Base-by-base conservation (phyloP, 2,888 invertebrate species). In the Panopea generosa region DNA sequence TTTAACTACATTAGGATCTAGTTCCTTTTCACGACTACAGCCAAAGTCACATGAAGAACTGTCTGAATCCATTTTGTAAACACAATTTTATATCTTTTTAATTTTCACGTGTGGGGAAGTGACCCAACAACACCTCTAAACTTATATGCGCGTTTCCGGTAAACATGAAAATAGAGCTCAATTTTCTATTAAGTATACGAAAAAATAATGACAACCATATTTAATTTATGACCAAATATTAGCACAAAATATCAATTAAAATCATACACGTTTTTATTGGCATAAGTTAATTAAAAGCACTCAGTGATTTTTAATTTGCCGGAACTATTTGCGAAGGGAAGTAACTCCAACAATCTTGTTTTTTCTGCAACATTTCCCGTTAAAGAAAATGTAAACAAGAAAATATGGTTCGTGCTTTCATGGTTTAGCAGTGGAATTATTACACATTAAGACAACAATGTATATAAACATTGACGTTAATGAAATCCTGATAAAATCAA, bases 31-130 rank as follows among this genome's bases (percentile, higher is more conserved):
- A 22, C 33, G 20, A 20, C 50, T 52, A 2, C 20, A 27, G 18
- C 59, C 63, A 43, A 63, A 47, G 49, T 26, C 60, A 60, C 47
- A 57, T 2, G 62, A 56, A 52, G 56, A 62, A 59, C 59, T 52
- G 33, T 67, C 67, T 7, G 55, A 63, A 53, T n/a, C n/a, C 63
- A 63, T 63, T 16, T 6, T 45, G 6, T 9, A 45, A 45, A n/a
- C 22, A n/a, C 9, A 6, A 16, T 59, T 50, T 33, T 9, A n/a
- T 27, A 16, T 22, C 18, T 33, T 57, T 49, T 27, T n/a, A n/a
- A n/a, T 33, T 66, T 69, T 55, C 74, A 75, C 74, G 68, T 75
- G 74, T 74, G 26, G 45, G n/a, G 16, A 14, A 1, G 66, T 27
- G 62, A 65, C 74, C 74, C 6, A 68, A 68, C 52, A 59, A 62